These are phyloP conservation scores for Ceratotherium simum DNA, from an alignment of 2,113 vertebrate genomes.

Conservation along the genomic window DNA sequence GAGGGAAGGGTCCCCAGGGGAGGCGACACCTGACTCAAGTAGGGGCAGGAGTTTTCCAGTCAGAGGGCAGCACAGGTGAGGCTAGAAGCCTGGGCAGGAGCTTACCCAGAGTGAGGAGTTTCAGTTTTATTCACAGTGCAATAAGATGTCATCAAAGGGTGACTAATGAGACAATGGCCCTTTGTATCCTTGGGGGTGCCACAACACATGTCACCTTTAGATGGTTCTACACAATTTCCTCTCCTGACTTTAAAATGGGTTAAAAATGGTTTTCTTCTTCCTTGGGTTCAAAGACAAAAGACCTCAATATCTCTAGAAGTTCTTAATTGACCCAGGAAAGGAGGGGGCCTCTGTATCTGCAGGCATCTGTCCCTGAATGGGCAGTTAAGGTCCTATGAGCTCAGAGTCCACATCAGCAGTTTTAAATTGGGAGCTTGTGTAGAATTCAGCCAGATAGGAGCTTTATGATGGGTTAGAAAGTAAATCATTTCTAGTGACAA, in stretches of 20 bases:
- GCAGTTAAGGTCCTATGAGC: background rate
- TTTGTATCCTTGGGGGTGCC: background rate
- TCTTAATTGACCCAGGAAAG: background rate
- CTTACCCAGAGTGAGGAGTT: background rate
- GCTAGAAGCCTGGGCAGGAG: background rate
- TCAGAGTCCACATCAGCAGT: background rate
- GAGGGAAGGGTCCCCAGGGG: background rate
- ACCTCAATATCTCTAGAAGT: background rate
- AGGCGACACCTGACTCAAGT: background rate
- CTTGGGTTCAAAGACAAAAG: background rate
- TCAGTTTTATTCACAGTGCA: background rate
- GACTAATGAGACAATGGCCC: background rate
- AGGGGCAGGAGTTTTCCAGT: background rate
- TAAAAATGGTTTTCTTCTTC: background rate
- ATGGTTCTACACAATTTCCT: background rate
- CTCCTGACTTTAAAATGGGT: background rate
- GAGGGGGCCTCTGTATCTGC: background rate
- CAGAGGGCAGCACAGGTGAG: background rate
- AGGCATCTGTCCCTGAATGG: background rate
- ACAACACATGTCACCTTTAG: background rate
- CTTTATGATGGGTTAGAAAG: conserved; percentile 4
- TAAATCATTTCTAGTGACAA: background rate
- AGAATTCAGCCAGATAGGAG: background rate
- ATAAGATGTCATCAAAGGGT: background rate
- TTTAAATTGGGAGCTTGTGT: background rate